These are phyloP conservation scores for Sarcophaga peregrina DNA, from an alignment of 1,140 invertebrate species.

Conservation along the genomic window DNA sequence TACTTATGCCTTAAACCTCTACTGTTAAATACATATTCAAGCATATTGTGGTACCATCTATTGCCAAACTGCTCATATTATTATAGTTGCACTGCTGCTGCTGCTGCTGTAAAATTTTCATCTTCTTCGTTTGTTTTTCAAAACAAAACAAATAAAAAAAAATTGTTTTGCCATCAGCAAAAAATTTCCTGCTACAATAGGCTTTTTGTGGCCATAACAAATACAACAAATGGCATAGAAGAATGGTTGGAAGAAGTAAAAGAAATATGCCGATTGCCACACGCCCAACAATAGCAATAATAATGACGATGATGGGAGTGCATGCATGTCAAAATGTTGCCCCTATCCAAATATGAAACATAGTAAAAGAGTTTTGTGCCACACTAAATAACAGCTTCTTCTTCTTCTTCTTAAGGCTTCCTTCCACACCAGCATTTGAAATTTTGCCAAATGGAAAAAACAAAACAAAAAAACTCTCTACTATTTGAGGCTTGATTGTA, in stretches of 20 bases:
- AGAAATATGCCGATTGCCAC: slow-evolving; percentile 13
- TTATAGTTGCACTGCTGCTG: neutral
- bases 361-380: slow-evolving; percentile 1
- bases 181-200: neutral
- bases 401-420: neutral
- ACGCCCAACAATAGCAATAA: slow-evolving; percentile 33
- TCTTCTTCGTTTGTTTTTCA: neutral
- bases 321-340: slow-evolving; percentile 38
- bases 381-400: neutral
- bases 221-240: too few relatives aligned
- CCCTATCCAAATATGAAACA: slow-evolving; percentile 27
- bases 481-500: neutral
- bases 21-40: too few relatives aligned
- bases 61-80: slow-evolving; percentile 17
- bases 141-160: too few relatives aligned
- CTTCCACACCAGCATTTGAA: neutral
- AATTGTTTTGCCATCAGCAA: neutral
- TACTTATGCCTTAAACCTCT: too few relatives aligned
- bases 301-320: slow-evolving; percentile 37
- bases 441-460: neutral
- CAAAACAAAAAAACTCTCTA: neutral
- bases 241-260: too few relatives aligned
- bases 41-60: slow-evolving; percentile 29
- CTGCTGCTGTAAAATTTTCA: slow-evolving; percentile 27
- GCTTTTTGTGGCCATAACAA: too few relatives aligned